Base-by-base conservation (phyloP, 2,888 invertebrate species). In the Malthinus seriepunctatus region DNA sequence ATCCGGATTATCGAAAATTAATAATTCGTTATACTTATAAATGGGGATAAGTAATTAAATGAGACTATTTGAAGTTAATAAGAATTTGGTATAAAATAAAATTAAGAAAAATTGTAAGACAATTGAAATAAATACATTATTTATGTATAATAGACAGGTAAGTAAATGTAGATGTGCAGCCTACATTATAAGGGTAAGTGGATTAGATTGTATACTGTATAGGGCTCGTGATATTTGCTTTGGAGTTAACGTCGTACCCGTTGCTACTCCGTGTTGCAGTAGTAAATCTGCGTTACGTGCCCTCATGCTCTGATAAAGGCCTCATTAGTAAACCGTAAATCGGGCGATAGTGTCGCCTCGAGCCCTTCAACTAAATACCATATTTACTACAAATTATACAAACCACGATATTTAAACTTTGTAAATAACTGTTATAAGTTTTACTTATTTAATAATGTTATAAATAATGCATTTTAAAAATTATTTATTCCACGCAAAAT, bases 321-420 rank as follows among this genome's bases (percentile, higher is more conserved):
- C 78, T 79, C 79, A 79, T 80, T 80, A 80, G 78, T 77, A 78
- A 76, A 76, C 75, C 78, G 78, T 79, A 78, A 79, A 77, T 78
- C 77, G 78, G 72, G 71, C 72, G 73, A 72, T 72, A 72, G 73
- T 73, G 68, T 65, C 67, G 69, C 69, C 66, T 63, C 61, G 56
- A 61, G 60, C 67, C 71, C 71, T 66, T 42, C 58, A 59, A 56
- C 50, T 58, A 64, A 56, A 62, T 64, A 66, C 63, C 64, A 64
- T 65, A 66, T 64, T 65, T 67, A 64, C 63, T 63, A 59, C 62
- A 63, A 67, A 66, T 67, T 62, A 65, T 58, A 66, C 60, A 59
- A 60, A 59, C 61, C 52, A 61, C 54, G 61, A 60, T 63, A 63
- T 65, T 60, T 62, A 57, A 63, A 63, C 63, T 65, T 60, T 54